Conservation (phyloP, 2,113 vertebrate genomes). For the Hystrix cristata region DNA sequence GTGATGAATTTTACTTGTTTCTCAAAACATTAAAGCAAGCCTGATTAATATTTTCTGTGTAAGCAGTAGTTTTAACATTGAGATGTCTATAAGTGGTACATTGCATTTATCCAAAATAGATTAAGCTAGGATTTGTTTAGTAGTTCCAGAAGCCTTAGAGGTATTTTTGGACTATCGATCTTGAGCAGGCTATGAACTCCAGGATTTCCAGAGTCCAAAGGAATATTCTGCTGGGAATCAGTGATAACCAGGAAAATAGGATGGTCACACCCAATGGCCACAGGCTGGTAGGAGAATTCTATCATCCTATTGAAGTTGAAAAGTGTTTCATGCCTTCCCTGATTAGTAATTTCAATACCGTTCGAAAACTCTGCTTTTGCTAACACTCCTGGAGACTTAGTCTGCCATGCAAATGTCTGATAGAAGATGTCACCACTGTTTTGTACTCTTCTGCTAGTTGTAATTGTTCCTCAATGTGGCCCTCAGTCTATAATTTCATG, state of each 20-base stretch:
- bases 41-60: background rate
- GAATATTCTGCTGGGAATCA: background rate
- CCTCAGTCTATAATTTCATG: background rate
- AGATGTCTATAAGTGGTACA: background rate
- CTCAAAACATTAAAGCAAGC: background rate
- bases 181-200: background rate
- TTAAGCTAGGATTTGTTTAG: background rate
- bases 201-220: background rate
- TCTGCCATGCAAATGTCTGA: background rate
- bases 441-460: background rate
- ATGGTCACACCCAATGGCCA: background rate
- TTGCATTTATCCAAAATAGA: background rate
- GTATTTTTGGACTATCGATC: background rate
- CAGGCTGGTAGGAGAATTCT: background rate
- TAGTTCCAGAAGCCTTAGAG: background rate
- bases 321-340: background rate
- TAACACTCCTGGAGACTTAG: background rate
- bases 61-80: constrained; percentile 36
- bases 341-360: background rate
- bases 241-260: background rate
- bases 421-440: background rate
- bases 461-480: background rate
- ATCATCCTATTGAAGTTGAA: background rate
- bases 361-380: background rate
- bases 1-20: background rate